Evolutionary conservation across 2,113 vertebrate species (phyloP), one percentile per base, ranked within the genome.

Genomic region (western clawed frog (Xenopus tropicalis)): DNA sequence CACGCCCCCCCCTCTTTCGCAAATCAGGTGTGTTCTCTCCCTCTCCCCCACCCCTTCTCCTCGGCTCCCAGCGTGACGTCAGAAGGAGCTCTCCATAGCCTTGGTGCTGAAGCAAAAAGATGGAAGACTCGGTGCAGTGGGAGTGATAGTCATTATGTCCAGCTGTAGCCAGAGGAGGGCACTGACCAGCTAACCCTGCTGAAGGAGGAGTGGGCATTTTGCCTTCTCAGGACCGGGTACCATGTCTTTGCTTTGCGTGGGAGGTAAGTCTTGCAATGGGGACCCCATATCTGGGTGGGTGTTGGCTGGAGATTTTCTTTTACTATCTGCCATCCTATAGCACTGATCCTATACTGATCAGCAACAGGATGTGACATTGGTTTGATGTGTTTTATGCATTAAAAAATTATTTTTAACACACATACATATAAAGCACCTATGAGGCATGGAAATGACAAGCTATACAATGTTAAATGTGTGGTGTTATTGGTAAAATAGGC

Each of bases 201-300:
- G 25, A 54, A 24, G 72, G 57, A 63, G 58, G 3, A 37, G 43
- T 54, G 72, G 63, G 64, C 65, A 61, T 21, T 4, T 13, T 23
- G 43, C 72, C 72, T 19, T n/a, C 65, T 52, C 29, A 1, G 37
- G 17, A n/a, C 29, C 11, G 22, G 58, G 24, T 61, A 76, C 59
- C 44, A 75, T 75, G 73, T 75, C 73, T 21, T 46, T 75, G 65
- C 73, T 75, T n/a, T 75, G 73, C 48, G 73, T 75, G 58, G 73
- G 73, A 75, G 73, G 73, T 75, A 75, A 75, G 73, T 1, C 12
- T 42, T 42, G 7, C 14, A 23, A 16, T 23, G 29, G n/a, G 29
- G 21, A 54, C 6, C 46, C 19, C 22, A 46, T 51, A 51, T 29
- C 23, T 5, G 12, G 1, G 68, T 52, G 73, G 73, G 73, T 75